phyloP scores from a whole-genome alignment of 2,888 invertebrate genomes.

The Patella ulyssiponensis region DNA sequence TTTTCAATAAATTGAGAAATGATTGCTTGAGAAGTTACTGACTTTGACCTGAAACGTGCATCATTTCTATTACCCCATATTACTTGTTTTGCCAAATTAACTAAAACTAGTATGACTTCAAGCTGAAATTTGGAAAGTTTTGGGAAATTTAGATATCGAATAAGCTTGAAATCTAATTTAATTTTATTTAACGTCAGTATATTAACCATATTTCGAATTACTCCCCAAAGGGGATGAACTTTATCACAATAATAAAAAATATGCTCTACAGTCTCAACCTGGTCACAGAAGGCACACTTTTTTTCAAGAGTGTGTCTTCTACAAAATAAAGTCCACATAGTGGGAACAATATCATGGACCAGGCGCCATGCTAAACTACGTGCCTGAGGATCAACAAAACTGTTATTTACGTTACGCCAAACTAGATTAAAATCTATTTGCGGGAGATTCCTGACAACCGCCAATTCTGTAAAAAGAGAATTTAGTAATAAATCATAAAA shows the following conservation, averaged over 20 bases:
- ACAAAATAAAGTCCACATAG: slow-evolving; percentile 1
- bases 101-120: not conserved
- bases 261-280: not conserved
- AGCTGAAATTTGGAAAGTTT: not conserved
- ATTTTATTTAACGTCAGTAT: not conserved
- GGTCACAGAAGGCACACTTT: not conserved
- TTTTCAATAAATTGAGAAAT: no score
- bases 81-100: not conserved
- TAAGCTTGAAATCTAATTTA: not conserved
- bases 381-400: not conserved
- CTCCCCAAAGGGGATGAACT: not conserved
- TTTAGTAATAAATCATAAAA: not conserved
- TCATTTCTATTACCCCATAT: not conserved
- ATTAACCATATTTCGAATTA: not conserved
- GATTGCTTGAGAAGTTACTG: no score
- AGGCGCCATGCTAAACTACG: not conserved
- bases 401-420: not conserved
- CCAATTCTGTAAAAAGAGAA: not conserved
- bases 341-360: slow-evolving; percentile 3
- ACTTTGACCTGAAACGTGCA: not conserved
- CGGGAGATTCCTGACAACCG: no score
- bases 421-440: no score
- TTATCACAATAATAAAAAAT: not conserved
- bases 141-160: not conserved
- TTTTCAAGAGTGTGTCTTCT: not conserved